phyloP scores from a whole-genome alignment of 1,140 invertebrate species.

The Brachionus rubens region DNA sequence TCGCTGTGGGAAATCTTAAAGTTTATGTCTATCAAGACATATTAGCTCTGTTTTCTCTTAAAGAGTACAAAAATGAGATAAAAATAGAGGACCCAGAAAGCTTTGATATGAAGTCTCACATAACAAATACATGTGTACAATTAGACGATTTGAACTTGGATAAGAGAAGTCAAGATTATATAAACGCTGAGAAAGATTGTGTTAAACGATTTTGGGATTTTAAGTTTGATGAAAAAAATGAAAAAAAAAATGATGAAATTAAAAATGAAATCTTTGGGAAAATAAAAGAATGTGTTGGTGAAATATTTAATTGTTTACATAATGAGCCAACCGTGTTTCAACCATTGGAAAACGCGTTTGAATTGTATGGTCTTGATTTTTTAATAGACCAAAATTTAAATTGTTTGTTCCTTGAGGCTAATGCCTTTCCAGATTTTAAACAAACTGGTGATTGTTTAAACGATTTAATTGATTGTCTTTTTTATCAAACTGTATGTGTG shows the following conservation, averaged over 20 bases:
- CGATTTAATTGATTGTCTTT: constrained; percentile 22
- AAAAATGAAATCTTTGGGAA: not conserved
- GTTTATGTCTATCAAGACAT: constrained; percentile 38
- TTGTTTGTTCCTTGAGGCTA: constrained; percentile 31
- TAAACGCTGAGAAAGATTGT: not conserved
- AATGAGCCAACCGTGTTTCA: constrained; percentile 37
- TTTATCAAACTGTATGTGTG: not conserved
- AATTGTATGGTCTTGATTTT: constrained; percentile 41
- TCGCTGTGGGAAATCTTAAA: constrained; percentile 8
- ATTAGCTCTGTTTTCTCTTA: constrained; percentile 21
- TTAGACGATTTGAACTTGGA: constrained; percentile 3
- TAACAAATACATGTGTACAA: constrained; percentile 33
- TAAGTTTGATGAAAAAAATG: not conserved
- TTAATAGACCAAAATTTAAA: constrained; percentile 26
- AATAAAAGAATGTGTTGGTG: constrained; percentile 2
- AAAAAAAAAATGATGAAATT: not conserved
- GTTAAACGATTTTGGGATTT: constrained; percentile 25
- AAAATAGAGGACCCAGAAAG: not conserved
- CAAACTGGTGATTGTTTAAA: constrained; percentile 2
- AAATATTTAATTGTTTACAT: constrained; percentile 40
- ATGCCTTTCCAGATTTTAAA: constrained; percentile 40
- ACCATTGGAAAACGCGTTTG: constrained; percentile 36
- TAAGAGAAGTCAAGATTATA: not conserved
- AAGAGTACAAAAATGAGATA: not conserved
- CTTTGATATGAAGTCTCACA: constrained; percentile 1